A percentile compares a stretch with the other conserved stretches of the same genome.
These are phyloP conservation scores for Nerophis ophidion DNA, from an alignment of 2,113 vertebrate species.

Conservation along the genomic window DNA sequence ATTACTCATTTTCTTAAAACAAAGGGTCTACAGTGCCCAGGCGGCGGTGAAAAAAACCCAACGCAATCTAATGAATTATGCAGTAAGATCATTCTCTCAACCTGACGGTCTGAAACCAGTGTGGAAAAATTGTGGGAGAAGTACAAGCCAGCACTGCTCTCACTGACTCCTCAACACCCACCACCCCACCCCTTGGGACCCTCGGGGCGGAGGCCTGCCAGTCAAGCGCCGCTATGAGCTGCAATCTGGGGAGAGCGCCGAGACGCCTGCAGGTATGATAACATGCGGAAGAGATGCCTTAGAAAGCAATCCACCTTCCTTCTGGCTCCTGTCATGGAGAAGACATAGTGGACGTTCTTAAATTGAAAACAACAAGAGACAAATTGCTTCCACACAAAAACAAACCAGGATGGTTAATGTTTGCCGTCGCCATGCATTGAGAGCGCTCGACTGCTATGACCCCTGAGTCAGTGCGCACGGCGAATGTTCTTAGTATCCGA, in stretches of 20 bases:
- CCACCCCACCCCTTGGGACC: conserved; percentile 53
- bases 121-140: conserved; percentile 66
- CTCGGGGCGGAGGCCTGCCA: conserved; percentile 68
- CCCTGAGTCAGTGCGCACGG: conserved; percentile 1
- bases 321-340: conserved; percentile 39
- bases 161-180: conserved; percentile 51
- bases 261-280: conserved; percentile 67
- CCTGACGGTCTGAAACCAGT: conserved; percentile 62
- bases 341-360: conserved; percentile 53
- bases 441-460: conserved; percentile 13
- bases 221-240: conserved; percentile 64
- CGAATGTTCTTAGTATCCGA: conserved; percentile 59
- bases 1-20: conserved; percentile 62
- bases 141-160: conserved; percentile 66
- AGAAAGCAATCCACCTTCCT: conserved; percentile 57
- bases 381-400: conserved; percentile 28
- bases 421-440: conserved; percentile 10
- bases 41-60: conserved; percentile 50
- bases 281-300: conserved; percentile 55
- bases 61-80: conserved; percentile 70
- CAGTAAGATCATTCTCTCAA: conserved; percentile 61
- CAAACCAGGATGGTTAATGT: conserved; percentile 19
- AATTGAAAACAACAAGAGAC: conserved; percentile 54
- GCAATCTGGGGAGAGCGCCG: conserved; percentile 65
- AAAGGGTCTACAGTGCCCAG: conserved; percentile 46